These are phyloP conservation scores for Patagioenas fasciata DNA, from an alignment of 2,113 vertebrate species.

Conservation along the genomic window DNA sequence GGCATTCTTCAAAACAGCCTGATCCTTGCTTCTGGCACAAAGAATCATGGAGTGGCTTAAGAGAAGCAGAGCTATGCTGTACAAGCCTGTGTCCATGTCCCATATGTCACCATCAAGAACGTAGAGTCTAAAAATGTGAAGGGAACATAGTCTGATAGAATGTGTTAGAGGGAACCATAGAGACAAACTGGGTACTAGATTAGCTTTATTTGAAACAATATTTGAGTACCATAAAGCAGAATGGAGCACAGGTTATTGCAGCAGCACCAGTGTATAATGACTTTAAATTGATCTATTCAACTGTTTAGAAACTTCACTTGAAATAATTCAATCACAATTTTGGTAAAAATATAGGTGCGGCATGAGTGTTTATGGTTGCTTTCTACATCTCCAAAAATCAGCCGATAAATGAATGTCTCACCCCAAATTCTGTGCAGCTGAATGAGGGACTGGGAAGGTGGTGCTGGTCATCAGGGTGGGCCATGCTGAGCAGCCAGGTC, in stretches of 20 bases:
- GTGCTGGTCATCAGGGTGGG: background rate
- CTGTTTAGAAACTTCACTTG: background rate
- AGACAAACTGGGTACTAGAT: background rate
- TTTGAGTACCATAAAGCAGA: background rate
- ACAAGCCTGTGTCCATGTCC: accelerated
- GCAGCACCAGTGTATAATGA: background rate
- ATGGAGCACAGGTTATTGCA: background rate
- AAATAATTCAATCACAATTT: background rate
- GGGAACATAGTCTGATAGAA: background rate
- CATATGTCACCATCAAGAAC: background rate
- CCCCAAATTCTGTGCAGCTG: background rate
- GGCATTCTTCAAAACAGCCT: background rate
- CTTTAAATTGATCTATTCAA: background rate
- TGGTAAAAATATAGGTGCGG: background rate
- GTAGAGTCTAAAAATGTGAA: background rate
- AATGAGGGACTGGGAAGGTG: background rate
- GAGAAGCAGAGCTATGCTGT: background rate
- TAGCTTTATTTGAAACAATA: background rate
- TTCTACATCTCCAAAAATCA: background rate
- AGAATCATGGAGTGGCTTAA: background rate
- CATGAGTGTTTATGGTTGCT: background rate
- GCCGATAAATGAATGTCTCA: accelerated
- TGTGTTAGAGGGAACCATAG: too few species aligned
- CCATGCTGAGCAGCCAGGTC: background rate
- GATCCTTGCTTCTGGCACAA: background rate